Percentiles rank a stretch among this genome's conserved stretches.
phyloP scores from a whole-genome alignment of 2,797 vertebrate genomes.

The Peromyscus nudipes region DNA sequence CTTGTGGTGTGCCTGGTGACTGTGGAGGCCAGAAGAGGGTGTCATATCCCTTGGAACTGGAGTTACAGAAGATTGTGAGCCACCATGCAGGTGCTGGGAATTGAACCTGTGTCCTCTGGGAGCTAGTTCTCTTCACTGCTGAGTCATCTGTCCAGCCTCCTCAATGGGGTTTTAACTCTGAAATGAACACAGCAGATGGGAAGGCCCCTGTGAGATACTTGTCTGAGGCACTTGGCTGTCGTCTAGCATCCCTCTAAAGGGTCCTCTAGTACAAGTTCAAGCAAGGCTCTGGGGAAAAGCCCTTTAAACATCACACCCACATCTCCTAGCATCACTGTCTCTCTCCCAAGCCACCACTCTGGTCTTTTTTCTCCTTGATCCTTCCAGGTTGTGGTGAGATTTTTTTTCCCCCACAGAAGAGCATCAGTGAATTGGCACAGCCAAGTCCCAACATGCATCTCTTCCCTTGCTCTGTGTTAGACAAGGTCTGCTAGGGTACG shows the following conservation, averaged over 20 bases:
- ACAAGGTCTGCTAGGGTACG: no score
- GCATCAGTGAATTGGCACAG: rapidly evolving
- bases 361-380: background rate
- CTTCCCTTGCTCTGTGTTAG: background rate
- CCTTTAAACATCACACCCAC: background rate
- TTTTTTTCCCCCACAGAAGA: background rate
- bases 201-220: background rate
- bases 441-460: background rate
- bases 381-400: background rate
- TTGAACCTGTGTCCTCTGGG: background rate
- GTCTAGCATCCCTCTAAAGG: background rate
- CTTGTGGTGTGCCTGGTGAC: background rate
- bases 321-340: background rate
- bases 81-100: background rate
- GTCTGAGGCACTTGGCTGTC: background rate
- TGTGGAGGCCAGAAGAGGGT: background rate
- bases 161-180: background rate
- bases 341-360: background rate
- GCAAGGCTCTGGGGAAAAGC: background rate
- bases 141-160: background rate
- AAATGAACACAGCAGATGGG: background rate
- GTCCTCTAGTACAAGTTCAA: background rate
- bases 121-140: background rate
- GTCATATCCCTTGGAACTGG: background rate
- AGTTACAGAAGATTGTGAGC: background rate